These are phyloP conservation scores for Drosophila neocordata DNA, from an alignment of 1,140 invertebrate genomes.

Conservation along the genomic window DNA sequence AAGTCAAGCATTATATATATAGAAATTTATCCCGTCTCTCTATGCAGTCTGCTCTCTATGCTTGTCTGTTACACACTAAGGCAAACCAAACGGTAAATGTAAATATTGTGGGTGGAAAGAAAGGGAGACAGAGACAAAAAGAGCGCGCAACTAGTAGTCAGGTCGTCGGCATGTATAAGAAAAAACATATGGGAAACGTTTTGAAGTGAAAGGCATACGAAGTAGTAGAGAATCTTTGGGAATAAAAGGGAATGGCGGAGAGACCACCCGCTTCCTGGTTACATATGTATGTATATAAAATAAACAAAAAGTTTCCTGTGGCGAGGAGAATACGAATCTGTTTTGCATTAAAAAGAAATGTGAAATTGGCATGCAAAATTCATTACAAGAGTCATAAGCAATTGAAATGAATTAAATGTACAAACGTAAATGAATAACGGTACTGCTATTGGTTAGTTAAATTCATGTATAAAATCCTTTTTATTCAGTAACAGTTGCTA, in stretches of 20 bases:
- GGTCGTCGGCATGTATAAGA: neutral
- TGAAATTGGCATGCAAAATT: slow-evolving; percentile 6
- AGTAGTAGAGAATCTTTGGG: neutral
- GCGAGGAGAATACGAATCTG: neutral
- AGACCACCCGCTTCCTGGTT: neutral
- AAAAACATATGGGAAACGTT: too few species aligned
- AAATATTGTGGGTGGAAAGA: slow-evolving; percentile 12
- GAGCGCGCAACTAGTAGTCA: neutral
- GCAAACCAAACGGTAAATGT: slow-evolving; percentile 15
- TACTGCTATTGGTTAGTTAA: neutral
- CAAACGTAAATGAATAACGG: neutral
- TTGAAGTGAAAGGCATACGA: neutral
- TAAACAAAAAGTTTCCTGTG: neutral
- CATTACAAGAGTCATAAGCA: slow-evolving; percentile 4
- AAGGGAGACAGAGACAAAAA: neutral
- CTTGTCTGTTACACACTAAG: neutral
- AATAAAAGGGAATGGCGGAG: neutral
- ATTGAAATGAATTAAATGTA: neutral
- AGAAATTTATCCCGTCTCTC: neutral
- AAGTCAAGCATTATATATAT: neutral
- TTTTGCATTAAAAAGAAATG: slow-evolving; percentile 5
- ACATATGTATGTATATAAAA: neutral
- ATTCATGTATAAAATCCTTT: too few species aligned
- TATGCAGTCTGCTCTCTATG: neutral
- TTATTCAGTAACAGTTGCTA: too few species aligned